Evolutionary conservation across 2,888 invertebrate genomes (phyloP), one percentile per base, ranked within the genome.

Genomic region (Noctua fimbriata): DNA sequence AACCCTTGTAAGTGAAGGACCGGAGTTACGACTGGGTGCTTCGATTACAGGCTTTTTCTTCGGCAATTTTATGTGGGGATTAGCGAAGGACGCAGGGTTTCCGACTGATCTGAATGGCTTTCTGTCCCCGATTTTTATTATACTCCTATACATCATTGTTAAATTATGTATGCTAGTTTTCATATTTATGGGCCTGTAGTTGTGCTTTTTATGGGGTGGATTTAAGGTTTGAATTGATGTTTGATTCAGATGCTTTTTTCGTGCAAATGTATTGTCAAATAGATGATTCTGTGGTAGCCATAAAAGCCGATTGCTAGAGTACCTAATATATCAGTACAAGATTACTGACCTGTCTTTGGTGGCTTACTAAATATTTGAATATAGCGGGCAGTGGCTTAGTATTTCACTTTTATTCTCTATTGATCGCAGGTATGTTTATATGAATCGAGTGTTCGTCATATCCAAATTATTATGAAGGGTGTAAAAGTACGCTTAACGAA

Each of bases 31-130:
- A 89, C 86, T 88, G 87, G 89, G 87, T 88, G 89, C 83, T 92
- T 92, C 92, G 91, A 92, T 92, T 92, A 90, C 89, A 85, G 84
- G 85, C 89, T 91, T 92, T 93, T 91, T 91, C 90, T 89, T 83
- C 84, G 71, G 86, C 88, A 91, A 90, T 92, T 93, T 92, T 93
- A 93, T 92, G 90, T 86, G 84, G 63, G 91, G 92, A 92, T 93
- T 92, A 91, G 88, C 76, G 78, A 78, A 83, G 88, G 88, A 55
- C 79, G 76, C 74, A 63, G 66, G 74, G 79, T 67, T 75, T 69
- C 73, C 47, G 24, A 76, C 71, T 81, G 81, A 85, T 87, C 78
- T 86, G 83, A 85, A 86, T 86, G 85, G 86, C 84, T 83, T 83
- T 80, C 76, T 81, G 79, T 81, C 79, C 81, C 73, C 52, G 63